Evolutionary conservation across 2,113 vertebrate species (phyloP).

Genomic region (Mobula birostris): DNA sequence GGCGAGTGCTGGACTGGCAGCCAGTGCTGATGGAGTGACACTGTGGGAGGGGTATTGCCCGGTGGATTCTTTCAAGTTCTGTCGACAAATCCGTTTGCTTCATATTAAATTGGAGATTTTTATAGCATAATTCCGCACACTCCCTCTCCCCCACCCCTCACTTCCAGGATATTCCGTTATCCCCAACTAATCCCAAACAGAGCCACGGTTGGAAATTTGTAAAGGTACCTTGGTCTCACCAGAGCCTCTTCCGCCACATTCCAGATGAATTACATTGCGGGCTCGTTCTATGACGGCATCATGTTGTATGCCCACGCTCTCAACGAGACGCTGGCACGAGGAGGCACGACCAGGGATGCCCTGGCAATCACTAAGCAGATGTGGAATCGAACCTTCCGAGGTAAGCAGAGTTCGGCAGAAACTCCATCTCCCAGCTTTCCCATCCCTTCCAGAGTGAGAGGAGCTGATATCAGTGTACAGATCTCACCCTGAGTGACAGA

Average conservation of each 20-base stretch:
- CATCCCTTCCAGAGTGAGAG: too few relatives aligned
- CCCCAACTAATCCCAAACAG: too few relatives aligned
- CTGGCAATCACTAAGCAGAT: slow-evolving; percentile 52
- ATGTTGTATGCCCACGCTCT: slow-evolving; percentile 60
- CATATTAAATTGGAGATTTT: too few relatives aligned
- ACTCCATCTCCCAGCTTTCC: background rate
- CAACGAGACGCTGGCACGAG: slow-evolving; percentile 52
- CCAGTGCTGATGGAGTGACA: too few relatives aligned
- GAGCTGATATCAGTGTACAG: background rate
- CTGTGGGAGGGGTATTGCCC: background rate
- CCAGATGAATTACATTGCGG: slow-evolving; percentile 62
- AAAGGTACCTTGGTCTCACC: background rate
- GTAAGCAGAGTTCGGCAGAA: slow-evolving; percentile 42
- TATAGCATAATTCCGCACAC: background rate
- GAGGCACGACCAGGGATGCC: slow-evolving; percentile 49
- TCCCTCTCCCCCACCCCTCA: background rate
- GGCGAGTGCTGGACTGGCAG: too few relatives aligned
- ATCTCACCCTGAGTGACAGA: background rate
- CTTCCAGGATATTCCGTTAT: background rate
- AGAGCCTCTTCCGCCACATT: background rate
- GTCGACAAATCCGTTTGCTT: too few relatives aligned
- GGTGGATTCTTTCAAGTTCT: too few relatives aligned
- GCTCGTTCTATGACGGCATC: slow-evolving; percentile 59
- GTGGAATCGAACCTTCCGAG: slow-evolving; percentile 63
- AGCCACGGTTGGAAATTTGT: too few relatives aligned